Evolutionary conservation across 2,888 invertebrate species (phyloP).

Genomic region (Malthinus flaveolus): DNA sequence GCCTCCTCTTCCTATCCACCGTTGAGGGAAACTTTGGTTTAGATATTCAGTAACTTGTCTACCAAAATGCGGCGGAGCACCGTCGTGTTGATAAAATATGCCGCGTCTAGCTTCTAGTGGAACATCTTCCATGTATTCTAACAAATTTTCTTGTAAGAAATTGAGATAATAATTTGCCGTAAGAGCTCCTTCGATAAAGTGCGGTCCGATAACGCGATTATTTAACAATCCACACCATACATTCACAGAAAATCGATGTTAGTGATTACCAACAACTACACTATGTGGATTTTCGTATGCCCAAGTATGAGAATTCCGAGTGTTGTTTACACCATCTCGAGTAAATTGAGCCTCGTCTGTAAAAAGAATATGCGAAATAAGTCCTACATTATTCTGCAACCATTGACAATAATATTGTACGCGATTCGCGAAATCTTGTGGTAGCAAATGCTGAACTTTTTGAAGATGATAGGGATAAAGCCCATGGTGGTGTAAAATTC

Average conservation of each 20-base stretch:
- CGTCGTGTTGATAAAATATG: conserved; percentile 10
- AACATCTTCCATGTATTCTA: conserved; percentile 12
- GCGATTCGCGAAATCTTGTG: conserved; percentile 10
- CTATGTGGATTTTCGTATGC: background rate
- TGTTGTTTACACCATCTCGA: conserved; percentile 1
- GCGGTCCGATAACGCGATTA: background rate
- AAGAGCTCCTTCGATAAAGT: background rate
- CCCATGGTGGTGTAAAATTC: no score
- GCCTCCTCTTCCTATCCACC: conserved; percentile 33
- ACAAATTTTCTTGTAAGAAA: conserved; percentile 26
- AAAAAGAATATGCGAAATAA: background rate
- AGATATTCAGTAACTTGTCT: conserved; percentile 22
- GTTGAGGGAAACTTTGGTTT: conserved; percentile 10
- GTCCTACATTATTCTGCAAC: background rate
- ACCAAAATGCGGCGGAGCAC: conserved; percentile 11
- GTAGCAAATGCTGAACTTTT: conserved; percentile 14
- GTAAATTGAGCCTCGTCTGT: background rate
- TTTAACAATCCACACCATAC: background rate
- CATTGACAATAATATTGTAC: background rate
- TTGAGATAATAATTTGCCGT: conserved; percentile 15
- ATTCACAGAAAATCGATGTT: conserved; percentile 5
- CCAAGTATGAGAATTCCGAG: conserved; percentile 5
- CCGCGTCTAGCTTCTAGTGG: background rate
- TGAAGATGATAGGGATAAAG: background rate
- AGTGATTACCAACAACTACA: background rate